Evolutionary conservation across 64 coral and sea anemone genomes (phyloP).

Genomic region (Actinia tenebrosa): DNA sequence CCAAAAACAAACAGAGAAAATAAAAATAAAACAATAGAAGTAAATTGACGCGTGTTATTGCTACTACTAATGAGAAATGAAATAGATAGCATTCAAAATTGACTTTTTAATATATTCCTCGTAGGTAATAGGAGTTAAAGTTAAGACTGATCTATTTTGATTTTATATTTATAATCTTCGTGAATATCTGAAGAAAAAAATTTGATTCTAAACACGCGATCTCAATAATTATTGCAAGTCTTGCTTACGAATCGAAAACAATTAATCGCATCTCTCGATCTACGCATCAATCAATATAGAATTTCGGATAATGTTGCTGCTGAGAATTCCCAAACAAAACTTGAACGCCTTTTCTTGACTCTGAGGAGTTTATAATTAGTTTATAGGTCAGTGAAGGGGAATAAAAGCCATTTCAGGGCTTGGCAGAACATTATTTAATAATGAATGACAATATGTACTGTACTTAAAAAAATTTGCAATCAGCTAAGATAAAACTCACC

Average conservation of each 20-base stretch:
- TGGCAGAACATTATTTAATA: conserved; percentile 7
- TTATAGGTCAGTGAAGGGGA: neutral
- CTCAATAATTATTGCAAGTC: neutral
- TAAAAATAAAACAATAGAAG: neutral
- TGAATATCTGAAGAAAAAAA: neutral
- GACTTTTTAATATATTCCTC: neutral
- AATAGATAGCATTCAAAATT: neutral
- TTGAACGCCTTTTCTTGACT: neutral
- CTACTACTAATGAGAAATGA: neutral
- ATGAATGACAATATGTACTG: conserved; percentile 13
- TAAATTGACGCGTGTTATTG: neutral
- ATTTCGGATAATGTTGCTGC: neutral
- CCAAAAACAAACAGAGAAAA: neutral
- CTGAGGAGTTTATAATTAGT: neutral
- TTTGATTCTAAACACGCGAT: neutral
- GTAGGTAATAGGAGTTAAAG: neutral
- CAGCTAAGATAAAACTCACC: neutral
- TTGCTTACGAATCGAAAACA: neutral
- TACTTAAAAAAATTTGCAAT: neutral
- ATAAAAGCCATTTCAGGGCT: neutral
- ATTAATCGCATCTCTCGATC: neutral
- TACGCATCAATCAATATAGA: neutral
- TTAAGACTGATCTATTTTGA: neutral
- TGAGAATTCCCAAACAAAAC: neutral
- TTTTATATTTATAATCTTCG: neutral